Conservation (phyloP, 2,888 invertebrate species). For the Alsophila aescularia region DNA sequence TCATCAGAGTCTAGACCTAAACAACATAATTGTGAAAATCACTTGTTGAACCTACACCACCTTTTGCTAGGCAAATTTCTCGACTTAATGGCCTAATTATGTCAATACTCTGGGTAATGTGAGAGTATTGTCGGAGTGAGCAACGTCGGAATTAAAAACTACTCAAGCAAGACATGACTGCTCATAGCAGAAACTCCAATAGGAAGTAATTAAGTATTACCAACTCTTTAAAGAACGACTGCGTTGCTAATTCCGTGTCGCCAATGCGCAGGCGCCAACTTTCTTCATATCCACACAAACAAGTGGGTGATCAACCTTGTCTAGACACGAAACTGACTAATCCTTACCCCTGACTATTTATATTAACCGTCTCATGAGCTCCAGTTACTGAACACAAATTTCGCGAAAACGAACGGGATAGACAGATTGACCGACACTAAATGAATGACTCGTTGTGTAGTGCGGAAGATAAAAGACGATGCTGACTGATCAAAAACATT, state of each 20-base stretch:
- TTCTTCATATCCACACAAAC: conserved; percentile 16
- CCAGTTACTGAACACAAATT: conserved; percentile 6
- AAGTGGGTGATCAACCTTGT: conserved; percentile 52
- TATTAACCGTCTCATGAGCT: conserved; percentile 19
- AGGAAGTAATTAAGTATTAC: conserved; percentile 4
- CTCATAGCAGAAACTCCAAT: no score
- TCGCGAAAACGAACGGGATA: conserved; percentile 12
- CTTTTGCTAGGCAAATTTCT: no score
- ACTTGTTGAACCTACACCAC: no score
- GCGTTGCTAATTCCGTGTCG: conserved; percentile 12
- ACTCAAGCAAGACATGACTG: no score
- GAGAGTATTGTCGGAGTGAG: no score
- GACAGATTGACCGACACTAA: conserved; percentile 16
- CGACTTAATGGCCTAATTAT: no score
- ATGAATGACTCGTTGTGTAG: conserved; percentile 8
- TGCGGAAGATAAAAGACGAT: conserved; percentile 8
- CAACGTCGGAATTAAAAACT: no score
- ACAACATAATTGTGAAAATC: no score
- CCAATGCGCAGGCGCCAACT: conserved; percentile 42
- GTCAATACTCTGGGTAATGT: no score
- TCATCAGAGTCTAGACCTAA: no score
- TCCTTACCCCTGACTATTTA: conserved; percentile 35
- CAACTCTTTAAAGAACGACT: not conserved
- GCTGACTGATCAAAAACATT: not conserved
- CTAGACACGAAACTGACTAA: conserved; percentile 54